Conservation (phyloP, 2,113 vertebrate genomes). For the Hemichromis elongatus region DNA sequence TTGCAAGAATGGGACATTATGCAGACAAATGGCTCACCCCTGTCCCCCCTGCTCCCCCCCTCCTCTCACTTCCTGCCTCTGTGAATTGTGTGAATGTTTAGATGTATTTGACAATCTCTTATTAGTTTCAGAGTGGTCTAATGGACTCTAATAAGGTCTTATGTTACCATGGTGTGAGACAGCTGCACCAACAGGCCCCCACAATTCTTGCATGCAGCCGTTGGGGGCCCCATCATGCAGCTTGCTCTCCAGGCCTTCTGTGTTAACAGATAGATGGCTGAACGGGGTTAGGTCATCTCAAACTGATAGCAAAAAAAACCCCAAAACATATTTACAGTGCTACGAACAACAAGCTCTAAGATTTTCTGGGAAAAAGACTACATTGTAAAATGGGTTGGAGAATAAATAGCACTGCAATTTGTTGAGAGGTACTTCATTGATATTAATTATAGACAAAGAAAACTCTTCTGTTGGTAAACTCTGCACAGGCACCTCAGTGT, state of each 20-base stretch:
- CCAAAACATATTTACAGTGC: slow-evolving; percentile 45
- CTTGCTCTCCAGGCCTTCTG: slow-evolving; percentile 59
- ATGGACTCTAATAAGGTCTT: slow-evolving; percentile 86
- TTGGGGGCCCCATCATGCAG: slow-evolving; percentile 47
- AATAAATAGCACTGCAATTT: neutral
- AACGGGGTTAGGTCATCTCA: slow-evolving; percentile 45
- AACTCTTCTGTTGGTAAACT: neutral
- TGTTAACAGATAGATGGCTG: slow-evolving; percentile 77
- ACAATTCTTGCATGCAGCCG: slow-evolving; percentile 46
- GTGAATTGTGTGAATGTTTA: slow-evolving; percentile 77
- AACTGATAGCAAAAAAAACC: neutral
- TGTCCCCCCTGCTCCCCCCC: neutral
- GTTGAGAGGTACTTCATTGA: neutral
- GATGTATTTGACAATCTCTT: slow-evolving; percentile 84
- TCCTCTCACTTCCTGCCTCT: slow-evolving; percentile 48
- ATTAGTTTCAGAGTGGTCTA: slow-evolving; percentile 84
- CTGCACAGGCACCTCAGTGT: neutral
- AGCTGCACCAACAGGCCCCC: slow-evolving; percentile 79
- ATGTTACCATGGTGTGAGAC: slow-evolving; percentile 79
- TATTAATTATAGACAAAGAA: neutral
- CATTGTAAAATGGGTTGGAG: too few species aligned
- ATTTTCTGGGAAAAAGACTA: neutral
- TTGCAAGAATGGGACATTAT: neutral
- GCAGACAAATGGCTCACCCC: slow-evolving; percentile 11
- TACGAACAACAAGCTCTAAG: neutral